Evolutionary conservation across 2,888 invertebrate genomes (phyloP).

Genomic region (Tupiocoris notatus): DNA sequence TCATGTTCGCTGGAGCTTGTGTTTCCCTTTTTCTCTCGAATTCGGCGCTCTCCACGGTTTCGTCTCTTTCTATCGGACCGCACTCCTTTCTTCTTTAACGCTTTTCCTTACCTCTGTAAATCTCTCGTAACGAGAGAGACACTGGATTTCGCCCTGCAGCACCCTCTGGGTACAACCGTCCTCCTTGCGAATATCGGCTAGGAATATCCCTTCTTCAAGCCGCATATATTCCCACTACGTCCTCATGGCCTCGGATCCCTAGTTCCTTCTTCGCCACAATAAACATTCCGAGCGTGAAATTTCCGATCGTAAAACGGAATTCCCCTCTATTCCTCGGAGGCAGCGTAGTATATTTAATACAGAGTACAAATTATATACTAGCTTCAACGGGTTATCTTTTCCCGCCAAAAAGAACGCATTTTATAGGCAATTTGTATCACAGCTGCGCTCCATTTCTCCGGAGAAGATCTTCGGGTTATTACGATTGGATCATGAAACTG

Average conservation of each 20-base stretch:
- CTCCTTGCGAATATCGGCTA: conserved; percentile 4
- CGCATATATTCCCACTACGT: neutral
- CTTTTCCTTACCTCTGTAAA: conserved; percentile 19
- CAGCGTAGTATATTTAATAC: neutral
- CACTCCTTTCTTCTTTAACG: conserved; percentile 3
- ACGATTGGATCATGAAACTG: neutral
- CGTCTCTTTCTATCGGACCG: neutral
- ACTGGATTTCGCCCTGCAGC: conserved; percentile 21
- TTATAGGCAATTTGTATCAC: neutral
- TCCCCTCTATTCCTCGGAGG: neutral
- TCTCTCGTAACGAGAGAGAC: conserved; percentile 37
- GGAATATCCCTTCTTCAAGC: conserved; percentile 6
- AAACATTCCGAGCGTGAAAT: conserved; percentile 22
- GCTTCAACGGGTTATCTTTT: neutral
- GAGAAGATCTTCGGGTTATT: neutral
- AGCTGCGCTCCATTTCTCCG: neutral
- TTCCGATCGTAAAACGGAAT: conserved; percentile 6
- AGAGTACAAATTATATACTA: neutral
- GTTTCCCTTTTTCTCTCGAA: too few species aligned
- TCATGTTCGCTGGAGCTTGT: too few species aligned
- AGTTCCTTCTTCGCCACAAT: conserved; percentile 8
- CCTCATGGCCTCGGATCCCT: neutral
- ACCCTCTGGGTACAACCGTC: neutral
- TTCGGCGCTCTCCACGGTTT: neutral
- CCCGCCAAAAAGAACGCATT: neutral